phyloP scores from a whole-genome alignment of 2,888 invertebrate genomes.

The Latheticus oryzae region DNA sequence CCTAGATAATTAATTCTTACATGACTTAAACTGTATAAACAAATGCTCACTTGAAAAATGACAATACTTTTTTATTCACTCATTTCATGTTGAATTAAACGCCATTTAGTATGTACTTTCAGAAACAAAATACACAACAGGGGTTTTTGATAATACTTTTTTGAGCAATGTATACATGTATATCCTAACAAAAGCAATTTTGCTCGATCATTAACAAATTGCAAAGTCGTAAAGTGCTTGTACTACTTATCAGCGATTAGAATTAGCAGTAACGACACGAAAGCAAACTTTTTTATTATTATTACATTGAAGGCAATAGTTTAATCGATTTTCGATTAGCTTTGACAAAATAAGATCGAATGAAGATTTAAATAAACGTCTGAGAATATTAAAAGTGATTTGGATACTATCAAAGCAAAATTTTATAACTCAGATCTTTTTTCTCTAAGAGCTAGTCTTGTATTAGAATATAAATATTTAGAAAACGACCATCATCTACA shows the following conservation, averaged over 20 bases:
- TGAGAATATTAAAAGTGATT: no score
- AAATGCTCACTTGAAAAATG: no score
- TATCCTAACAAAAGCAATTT: slow-evolving; percentile 18
- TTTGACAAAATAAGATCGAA: no score
- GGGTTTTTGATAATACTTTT: slow-evolving; percentile 36
- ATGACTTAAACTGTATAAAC: slow-evolving; percentile 12
- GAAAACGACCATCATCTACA: slow-evolving; percentile 29
- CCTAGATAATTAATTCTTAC: slow-evolving; percentile 35
- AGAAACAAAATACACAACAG: slow-evolving; percentile 15
- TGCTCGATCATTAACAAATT: slow-evolving; percentile 15
- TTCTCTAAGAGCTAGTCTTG: slow-evolving; percentile 18
- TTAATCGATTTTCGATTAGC: slow-evolving; percentile 4
- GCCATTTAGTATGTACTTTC: no score
- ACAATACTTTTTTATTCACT: no score
- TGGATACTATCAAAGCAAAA: no score
- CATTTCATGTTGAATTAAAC: no score
- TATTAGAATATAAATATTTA: slow-evolving; percentile 36
- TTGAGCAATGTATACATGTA: slow-evolving; percentile 36
- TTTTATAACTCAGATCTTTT: no score
- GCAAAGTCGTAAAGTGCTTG: slow-evolving; percentile 26
- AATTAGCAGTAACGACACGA: slow-evolving; percentile 23
- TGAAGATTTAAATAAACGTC: no score
- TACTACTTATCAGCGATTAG: no score
- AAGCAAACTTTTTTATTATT: slow-evolving; percentile 25
- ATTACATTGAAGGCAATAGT: slow-evolving; percentile 36